phyloP scores from a whole-genome alignment of 2,888 invertebrate species.

The Drosophila antonietae region DNA sequence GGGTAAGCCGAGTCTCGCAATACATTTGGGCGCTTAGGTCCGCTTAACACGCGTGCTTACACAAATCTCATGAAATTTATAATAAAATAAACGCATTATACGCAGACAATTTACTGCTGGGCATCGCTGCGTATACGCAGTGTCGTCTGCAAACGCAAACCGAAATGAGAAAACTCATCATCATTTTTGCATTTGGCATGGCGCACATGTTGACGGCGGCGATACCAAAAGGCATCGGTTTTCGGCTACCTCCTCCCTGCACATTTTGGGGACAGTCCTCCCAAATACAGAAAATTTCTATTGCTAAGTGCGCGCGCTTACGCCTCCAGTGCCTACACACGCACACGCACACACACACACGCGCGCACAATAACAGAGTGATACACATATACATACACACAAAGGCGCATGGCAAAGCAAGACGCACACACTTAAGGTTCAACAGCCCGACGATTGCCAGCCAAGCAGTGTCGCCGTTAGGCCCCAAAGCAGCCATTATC shows the following conservation, averaged over 20 bases:
- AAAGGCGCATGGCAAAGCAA: constrained; percentile 46
- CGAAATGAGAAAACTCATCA: constrained; percentile 66
- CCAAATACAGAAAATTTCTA: constrained; percentile 70
- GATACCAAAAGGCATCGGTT: constrained; percentile 36
- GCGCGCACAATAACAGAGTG: not conserved
- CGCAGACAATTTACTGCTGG: constrained; percentile 60
- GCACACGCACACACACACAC: constrained; percentile 16
- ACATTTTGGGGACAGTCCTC: constrained; percentile 43
- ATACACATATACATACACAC: constrained; percentile 26
- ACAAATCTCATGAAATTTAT: constrained; percentile 64
- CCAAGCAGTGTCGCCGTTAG: constrained; percentile 52
- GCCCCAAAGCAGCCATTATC: constrained; percentile 76
- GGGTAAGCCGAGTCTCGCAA: constrained; percentile 37
- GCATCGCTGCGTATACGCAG: constrained; percentile 51
- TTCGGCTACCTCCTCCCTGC: constrained; percentile 7
- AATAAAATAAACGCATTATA: constrained; percentile 63
- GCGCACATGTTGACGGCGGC: constrained; percentile 56
- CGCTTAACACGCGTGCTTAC: constrained; percentile 47
- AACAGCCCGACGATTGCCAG: constrained; percentile 74
- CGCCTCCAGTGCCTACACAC: constrained; percentile 48
- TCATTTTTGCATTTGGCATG: constrained; percentile 70
- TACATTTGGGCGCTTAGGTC: constrained; percentile 17
- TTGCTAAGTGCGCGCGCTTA: constrained; percentile 74
- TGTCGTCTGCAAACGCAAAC: constrained; percentile 25
- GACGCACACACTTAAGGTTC: constrained; percentile 71